These are phyloP conservation scores for Plestiodon gilberti DNA, from an alignment of 2,113 vertebrate genomes.

Conservation along the genomic window DNA sequence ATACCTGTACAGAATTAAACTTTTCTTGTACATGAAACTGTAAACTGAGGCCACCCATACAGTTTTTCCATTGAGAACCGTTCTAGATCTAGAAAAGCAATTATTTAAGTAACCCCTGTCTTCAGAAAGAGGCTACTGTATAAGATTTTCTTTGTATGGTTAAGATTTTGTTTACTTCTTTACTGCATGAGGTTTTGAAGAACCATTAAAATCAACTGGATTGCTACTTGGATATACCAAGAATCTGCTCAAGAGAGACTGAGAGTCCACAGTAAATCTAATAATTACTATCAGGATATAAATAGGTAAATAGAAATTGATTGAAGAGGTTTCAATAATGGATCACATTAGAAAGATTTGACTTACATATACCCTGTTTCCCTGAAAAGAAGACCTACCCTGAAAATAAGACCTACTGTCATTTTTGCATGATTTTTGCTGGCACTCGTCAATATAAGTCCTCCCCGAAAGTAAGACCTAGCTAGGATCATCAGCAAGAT, in stretches of 20 bases:
- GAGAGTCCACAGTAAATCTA: background rate
- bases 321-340: background rate
- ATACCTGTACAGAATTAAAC: background rate
- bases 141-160: background rate
- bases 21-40: background rate
- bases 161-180: background rate
- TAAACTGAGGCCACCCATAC: fast-evolving
- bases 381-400: too few species aligned
- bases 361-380: background rate
- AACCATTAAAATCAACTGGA: background rate
- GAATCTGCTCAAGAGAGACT: too few species aligned
- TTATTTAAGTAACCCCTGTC: too few species aligned
- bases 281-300: background rate
- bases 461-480: too few species aligned
- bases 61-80: background rate
- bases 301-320: background rate
- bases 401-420: too few species aligned
- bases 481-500: too few species aligned
- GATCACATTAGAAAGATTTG: background rate
- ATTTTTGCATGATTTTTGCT: too few species aligned
- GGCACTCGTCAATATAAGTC: too few species aligned
- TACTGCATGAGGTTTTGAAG: background rate
- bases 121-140: too few species aligned
- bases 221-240: background rate
- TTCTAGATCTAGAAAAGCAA: background rate